phyloP scores from a whole-genome alignment of 1,140 invertebrate species.

The Zeugodacus cucurbitae region DNA sequence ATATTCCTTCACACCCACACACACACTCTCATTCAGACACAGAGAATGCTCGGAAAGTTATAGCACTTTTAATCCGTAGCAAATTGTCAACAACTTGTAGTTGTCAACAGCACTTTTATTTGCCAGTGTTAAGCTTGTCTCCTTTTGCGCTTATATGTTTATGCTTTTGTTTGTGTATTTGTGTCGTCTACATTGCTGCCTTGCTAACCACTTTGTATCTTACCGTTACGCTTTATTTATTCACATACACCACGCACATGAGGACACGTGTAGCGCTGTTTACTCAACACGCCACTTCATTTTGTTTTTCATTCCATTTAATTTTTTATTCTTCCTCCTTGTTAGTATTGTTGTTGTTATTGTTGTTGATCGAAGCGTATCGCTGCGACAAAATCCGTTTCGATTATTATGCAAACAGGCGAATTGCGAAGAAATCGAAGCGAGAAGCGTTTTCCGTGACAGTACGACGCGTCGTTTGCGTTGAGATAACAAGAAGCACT shows the following conservation, averaged over 20 bases:
- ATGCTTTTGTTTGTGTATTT: not conserved
- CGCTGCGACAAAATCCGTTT: not conserved
- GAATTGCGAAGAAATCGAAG: conserved; percentile 21
- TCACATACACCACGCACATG: not conserved
- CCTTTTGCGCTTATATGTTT: not conserved
- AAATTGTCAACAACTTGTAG: not conserved
- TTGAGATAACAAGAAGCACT: not conserved
- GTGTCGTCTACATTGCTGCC: not conserved
- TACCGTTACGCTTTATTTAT: not conserved
- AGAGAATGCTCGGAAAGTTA: not conserved
- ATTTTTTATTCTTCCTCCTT: not conserved
- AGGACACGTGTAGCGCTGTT: not conserved
- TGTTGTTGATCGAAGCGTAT: not conserved
- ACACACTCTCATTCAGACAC: not conserved
- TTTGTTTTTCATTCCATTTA: not conserved
- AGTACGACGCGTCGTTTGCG: not conserved
- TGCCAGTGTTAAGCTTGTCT: not conserved
- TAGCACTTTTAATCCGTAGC: not conserved
- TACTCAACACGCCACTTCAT: not conserved
- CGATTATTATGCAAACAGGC: conserved; percentile 17
- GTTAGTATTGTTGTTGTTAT: not conserved
- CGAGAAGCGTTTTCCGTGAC: not conserved
- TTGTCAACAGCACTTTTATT: not conserved
- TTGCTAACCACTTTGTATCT: not conserved
- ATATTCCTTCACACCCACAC: not conserved